Conservation (phyloP, 2,113 vertebrate species). For the Platycercus adscitus region DNA sequence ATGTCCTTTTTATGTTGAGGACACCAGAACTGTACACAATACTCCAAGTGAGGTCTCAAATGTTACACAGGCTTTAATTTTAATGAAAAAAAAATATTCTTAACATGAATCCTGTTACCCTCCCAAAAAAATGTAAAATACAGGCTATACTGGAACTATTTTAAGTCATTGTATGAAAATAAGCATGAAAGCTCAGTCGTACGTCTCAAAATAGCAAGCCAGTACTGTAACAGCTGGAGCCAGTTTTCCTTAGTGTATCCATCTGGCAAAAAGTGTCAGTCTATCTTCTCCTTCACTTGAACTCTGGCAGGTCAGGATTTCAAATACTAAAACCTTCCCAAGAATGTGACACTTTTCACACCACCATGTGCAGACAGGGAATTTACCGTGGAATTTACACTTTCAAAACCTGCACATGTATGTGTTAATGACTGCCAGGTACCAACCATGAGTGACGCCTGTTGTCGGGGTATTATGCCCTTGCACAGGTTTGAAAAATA, state of each 20-base stretch:
- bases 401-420: rapidly evolving
- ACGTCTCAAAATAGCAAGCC: not conserved
- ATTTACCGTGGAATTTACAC: no score
- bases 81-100: not conserved
- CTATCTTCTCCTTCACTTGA: not conserved
- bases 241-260: not conserved
- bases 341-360: not conserved
- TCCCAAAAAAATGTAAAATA: not conserved
- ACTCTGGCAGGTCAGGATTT: not conserved
- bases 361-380: rapidly evolving
- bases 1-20: not conserved
- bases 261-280: not conserved
- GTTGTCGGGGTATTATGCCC: not conserved
- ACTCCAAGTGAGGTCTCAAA: not conserved
- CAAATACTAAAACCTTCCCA: not conserved
- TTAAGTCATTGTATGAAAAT: not conserved
- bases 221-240: not conserved
- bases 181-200: not conserved
- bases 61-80: not conserved
- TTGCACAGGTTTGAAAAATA: not conserved
- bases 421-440: not conserved
- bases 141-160: not conserved
- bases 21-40: not conserved
- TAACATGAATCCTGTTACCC: not conserved
- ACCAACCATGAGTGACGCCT: rapidly evolving